Evolutionary conservation across 2,797 vertebrate genomes (phyloP).

Genomic region (Euthynnus affinis): DNA sequence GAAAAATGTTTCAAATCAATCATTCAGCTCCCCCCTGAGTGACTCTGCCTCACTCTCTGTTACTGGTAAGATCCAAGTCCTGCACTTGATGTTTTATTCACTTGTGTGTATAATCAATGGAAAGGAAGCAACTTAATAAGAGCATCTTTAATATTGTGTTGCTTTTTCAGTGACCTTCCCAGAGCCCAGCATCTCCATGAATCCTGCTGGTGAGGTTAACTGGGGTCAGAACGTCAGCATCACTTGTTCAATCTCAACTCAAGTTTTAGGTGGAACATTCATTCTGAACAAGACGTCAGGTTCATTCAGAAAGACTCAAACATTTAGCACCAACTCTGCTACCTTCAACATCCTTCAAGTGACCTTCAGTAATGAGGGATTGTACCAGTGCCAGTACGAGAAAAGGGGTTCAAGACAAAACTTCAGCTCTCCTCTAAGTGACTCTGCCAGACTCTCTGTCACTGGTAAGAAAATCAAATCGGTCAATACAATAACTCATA

Average conservation of each 20-base stretch:
- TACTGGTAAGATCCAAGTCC: not conserved
- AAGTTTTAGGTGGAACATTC: conserved; percentile 18
- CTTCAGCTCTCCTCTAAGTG: not conserved
- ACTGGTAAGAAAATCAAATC: not conserved
- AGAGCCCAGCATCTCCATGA: conserved; percentile 31
- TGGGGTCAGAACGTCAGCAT: conserved; percentile 24
- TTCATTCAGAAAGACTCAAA: not conserved
- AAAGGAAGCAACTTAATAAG: too few species aligned
- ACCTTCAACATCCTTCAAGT: conserved; percentile 2
- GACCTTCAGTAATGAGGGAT: not conserved
- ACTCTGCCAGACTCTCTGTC: not conserved
- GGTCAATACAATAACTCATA: too few species aligned
- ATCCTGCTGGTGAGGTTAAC: not conserved
- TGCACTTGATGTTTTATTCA: too few species aligned
- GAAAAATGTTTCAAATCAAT: not conserved
- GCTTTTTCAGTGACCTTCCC: not conserved
- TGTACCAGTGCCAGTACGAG: conserved; percentile 1
- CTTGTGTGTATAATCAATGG: too few species aligned
- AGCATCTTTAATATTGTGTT: not conserved
- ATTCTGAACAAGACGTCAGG: not conserved
- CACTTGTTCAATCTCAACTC: conserved; percentile 11
- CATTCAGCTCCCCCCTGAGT: not conserved
- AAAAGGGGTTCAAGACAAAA: accelerated
- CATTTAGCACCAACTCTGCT: not conserved
- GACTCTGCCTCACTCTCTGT: conserved; percentile 1